Base-by-base conservation (phyloP, 2,113 vertebrate species). In the Paramisgurnus dabryanus region DNA sequence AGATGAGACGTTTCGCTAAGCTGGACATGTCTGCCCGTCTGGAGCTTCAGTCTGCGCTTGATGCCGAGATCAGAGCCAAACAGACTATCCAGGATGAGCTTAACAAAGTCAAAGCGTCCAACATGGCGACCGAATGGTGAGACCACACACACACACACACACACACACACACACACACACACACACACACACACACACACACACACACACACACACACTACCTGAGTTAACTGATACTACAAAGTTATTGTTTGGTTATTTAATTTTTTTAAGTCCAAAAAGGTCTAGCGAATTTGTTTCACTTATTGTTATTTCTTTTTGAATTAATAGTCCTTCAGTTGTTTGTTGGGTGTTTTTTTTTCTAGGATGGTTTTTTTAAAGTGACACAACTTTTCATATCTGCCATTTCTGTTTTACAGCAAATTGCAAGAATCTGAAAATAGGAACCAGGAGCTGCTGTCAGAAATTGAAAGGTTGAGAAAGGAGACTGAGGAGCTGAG, bases 11-110 rank as follows among this genome's bases (percentile, higher is more conserved):
- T 74, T 98, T 98, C 40, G 96, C 97, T 47, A 99, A 99, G 91
- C 91, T 99, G 89, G 98, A 99, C 86, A 99, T 99, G 98, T 99
- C 98, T 9, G 98, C 97, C 0, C 95, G 98, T 73, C 81, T 99
- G 87, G 98, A 99, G 87, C 93, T 99, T 27, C 98, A 99, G 88
- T 99, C 98, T 1, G 97, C 98, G 12, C 89, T 99, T 45, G 98
- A 99, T 73, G 95, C 96, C 18, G 98, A 99, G 93, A 99, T 99
- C 91, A 92, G 95, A 87, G 98, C 97, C 87, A 99, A 99, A 84
- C 97, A 99, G 89, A 83, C 92, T 86, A 98, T 99, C 89, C 96
- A 98, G 57, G 98, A 99, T 34, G 97, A 99, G 47, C 87, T 99
- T 75, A 98, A 98, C 92, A 98, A 98, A 87, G 95, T 98, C 70